Evolutionary conservation across 2,888 invertebrate genomes (phyloP), one percentile per base, ranked within the genome.

Genomic region (Caenorhabditis panamensis): DNA sequence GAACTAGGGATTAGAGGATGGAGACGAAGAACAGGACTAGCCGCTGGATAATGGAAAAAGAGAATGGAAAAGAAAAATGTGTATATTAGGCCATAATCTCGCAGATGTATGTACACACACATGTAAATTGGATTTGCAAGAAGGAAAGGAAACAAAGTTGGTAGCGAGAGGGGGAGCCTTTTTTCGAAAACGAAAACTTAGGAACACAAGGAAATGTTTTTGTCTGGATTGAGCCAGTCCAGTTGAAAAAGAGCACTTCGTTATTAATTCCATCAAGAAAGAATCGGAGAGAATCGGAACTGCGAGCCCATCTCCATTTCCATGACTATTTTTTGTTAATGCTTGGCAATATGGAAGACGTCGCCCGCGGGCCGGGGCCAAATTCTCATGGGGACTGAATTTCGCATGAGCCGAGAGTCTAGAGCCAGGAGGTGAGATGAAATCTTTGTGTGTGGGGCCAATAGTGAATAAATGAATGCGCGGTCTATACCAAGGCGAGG

Each of bases 101-200:
- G 71, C 8, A 5, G 16, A 24, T 53, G 26, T 31, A 56, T 63
- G 41, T 62, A 53, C 53, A 72, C 71, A 63, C 63, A 72, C 71
- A 63, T 72, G 64, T 44, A 75, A 76, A 76, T 76, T 76, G 51
- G 67, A 76, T 76, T 76, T 67, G 51, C 51, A 59, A 64, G 73
- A 66, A 73, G 64, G 64, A 56, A 62, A 56, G 47, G 56, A 63
- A 72, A 56, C 62, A 63, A 63, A 64, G 63, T 64, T 63, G 49
- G 62, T 53, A 56, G 28, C 49, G 31, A 36, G 24, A 37, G 61
- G 49, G 36, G 26, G 58, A 58, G 49, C 49, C 58, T 51, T 69
- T 61, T 37, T 54, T 68, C 24, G 58, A 49, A 49, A 47, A 31
- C 8, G 13, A 6, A 20, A 49, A 49, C 36, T 28, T 54, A 53